Evolutionary conservation across 2,888 invertebrate species (phyloP), one percentile per base, ranked within the genome.

Genomic region (Pyrrhopygopsis socrates): DNA sequence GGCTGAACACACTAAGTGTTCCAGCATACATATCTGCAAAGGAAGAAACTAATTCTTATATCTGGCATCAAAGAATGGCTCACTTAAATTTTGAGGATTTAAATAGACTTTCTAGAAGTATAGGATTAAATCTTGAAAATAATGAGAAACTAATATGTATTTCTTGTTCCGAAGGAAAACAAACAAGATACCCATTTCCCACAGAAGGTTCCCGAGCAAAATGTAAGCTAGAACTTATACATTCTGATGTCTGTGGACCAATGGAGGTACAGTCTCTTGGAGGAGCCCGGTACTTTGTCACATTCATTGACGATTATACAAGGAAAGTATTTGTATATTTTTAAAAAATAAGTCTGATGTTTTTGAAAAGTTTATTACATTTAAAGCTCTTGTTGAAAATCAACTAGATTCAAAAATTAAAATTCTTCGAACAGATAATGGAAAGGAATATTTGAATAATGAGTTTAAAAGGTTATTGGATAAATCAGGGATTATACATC

Each of bases 401-500:
- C 29, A 93, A 71, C 11, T 79, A 34, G 27, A 71, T 13, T 22
- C 2, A 4, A 86, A 81, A 70, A 90, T 91, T 15, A 89, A 91
- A 85, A 71, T 24, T 24, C 0, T 93, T 2, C 54, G 86, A 34
- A 81, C 80, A 15, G 89, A 91, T 70, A 91, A 87, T 83, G 87
- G 89, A 0, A 65, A n/a, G 22, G 87, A 89, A 71, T 91, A 83
- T 73, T 41, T 50, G 6, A 89, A 84, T 65, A 80, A 83, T 38
- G 54, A 74, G 11, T 81, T 85, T 58, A 13, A n/a, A 50, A 22
- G 30, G 92, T 95, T 86, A 87, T 95, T 78, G 91, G 94, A 80
- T 54, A 76, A 29, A 94, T 95, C 86, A 81, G 86, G 83, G 90
- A 96, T 90, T 89, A 92, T n/a, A 65, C 92, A 34, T 41, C 90